phyloP scores from a whole-genome alignment of 2,797 vertebrate species.

The Taeniopygia guttata region DNA sequence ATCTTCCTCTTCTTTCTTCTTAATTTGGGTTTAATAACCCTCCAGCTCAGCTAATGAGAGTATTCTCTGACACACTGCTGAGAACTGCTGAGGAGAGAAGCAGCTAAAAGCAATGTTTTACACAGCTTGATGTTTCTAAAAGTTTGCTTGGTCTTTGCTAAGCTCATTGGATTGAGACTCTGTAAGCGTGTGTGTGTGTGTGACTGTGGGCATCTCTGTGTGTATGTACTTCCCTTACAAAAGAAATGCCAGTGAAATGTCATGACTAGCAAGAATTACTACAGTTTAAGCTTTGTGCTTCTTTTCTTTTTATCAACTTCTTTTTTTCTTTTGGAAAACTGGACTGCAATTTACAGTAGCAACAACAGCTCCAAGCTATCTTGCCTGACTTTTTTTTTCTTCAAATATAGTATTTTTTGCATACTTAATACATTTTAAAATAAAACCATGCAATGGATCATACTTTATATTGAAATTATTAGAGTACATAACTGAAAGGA shows the following conservation, averaged over 20 bases:
- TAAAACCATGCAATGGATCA: not conserved
- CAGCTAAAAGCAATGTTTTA: slow-evolving; percentile 13
- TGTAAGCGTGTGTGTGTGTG: not conserved
- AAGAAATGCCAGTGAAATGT: not conserved
- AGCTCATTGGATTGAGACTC: not conserved
- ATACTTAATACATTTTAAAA: not conserved
- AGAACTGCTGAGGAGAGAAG: not conserved
- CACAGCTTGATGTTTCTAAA: not conserved
- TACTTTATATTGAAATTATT: not conserved
- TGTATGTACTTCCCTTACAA: not conserved
- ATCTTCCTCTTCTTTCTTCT: not conserved
- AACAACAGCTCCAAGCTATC: not conserved
- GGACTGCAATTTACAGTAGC: not conserved
- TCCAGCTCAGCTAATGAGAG: not conserved
- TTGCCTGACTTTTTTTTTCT: not conserved
- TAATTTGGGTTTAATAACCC: not conserved
- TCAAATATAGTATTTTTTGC: accelerated
- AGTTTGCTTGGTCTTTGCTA: not conserved
- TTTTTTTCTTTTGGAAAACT: not conserved
- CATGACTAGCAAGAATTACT: not conserved
- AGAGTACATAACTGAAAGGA: not conserved
- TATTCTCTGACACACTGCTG: not conserved
- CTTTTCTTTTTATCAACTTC: not conserved
- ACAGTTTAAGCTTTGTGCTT: not conserved
- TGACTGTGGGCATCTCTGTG: not conserved